These are phyloP conservation scores for Dissostichus mawsoni DNA, from an alignment of 2,113 vertebrate species.

Conservation along the genomic window DNA sequence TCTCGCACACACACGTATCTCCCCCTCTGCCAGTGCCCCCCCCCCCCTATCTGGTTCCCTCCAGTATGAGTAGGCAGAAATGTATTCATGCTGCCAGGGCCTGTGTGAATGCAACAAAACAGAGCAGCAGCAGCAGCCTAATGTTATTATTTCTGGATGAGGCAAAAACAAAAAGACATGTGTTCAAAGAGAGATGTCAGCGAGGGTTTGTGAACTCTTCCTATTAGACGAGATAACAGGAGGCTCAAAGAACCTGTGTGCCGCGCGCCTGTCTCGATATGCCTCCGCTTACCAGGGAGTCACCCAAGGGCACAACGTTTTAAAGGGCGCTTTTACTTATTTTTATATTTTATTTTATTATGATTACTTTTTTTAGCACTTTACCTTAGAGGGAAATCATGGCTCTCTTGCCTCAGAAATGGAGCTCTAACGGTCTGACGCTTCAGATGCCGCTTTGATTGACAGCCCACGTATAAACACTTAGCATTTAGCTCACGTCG, in stretches of 20 bases:
- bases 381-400: slow-evolving; percentile 33
- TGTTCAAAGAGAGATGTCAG: slow-evolving; percentile 66
- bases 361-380: slow-evolving; percentile 51
- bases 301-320: slow-evolving; percentile 53
- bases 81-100: slow-evolving; percentile 65
- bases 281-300: slow-evolving; percentile 17
- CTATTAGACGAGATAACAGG: slow-evolving; percentile 42
- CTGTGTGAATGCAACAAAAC: slow-evolving; percentile 35
- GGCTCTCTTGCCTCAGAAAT: slow-evolving; percentile 26
- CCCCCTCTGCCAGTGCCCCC: neutral
- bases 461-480: neutral
- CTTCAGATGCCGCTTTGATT: slow-evolving; percentile 43
- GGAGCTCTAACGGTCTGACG: slow-evolving; percentile 21
- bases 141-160: slow-evolving; percentile 67
- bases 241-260: slow-evolving; percentile 43
- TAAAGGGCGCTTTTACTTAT: slow-evolving; percentile 34
- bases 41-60: slow-evolving; percentile 17
- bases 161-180: slow-evolving; percentile 48
- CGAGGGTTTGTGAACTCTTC: slow-evolving; percentile 56
- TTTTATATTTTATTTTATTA: slow-evolving; percentile 33
- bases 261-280: slow-evolving; percentile 17
- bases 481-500: slow-evolving; percentile 7
- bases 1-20: neutral
- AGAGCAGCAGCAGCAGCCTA: slow-evolving; percentile 21
- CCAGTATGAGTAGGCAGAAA: slow-evolving; percentile 66